Evolutionary conservation across 2,888 invertebrate species (phyloP).

Genomic region (Tipula vernalis): DNA sequence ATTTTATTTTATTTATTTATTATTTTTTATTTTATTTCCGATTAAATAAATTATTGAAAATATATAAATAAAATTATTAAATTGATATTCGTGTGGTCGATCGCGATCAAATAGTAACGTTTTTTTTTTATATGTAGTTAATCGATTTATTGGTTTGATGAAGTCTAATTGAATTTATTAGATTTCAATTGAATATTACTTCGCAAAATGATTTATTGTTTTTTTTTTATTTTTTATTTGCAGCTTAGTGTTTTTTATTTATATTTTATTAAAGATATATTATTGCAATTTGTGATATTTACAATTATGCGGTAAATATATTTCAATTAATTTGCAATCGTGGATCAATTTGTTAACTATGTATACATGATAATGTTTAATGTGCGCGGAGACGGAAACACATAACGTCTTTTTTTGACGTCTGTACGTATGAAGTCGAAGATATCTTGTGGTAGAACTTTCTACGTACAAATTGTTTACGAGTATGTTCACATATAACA

Average conservation of each 20-base stretch:
- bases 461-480: neutral
- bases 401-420: neutral
- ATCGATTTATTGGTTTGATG: slow-evolving; percentile 4
- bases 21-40: neutral
- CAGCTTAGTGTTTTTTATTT: neutral
- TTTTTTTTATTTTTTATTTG: neutral
- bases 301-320: neutral
- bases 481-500: too few species aligned
- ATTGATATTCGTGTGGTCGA: neutral
- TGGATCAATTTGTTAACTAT: neutral
- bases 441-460: neutral
- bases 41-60: slow-evolving; percentile 4
- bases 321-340: neutral
- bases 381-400: neutral
- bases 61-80: neutral
- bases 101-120: neutral
- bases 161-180: slow-evolving; percentile 4
- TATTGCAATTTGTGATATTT: neutral
- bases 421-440: neutral
- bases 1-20: neutral
- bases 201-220: neutral
- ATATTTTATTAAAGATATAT: neutral
- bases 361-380: neutral
- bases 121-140: neutral
- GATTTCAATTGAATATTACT: neutral